These are phyloP conservation scores for Bombus haemorrhoidalis DNA, from an alignment of 1,140 invertebrate species.

Conservation along the genomic window DNA sequence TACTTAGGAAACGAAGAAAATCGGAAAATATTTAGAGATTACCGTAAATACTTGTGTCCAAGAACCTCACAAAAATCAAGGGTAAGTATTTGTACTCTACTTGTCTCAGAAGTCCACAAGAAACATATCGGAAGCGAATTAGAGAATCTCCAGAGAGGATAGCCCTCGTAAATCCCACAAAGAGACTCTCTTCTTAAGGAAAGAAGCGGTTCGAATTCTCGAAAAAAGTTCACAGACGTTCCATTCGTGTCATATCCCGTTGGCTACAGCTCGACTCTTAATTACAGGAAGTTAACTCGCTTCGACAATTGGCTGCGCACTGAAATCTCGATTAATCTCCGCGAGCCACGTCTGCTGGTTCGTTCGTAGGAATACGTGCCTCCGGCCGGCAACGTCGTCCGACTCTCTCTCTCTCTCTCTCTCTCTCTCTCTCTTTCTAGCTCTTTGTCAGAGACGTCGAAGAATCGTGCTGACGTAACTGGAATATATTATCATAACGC, in stretches of 20 bases:
- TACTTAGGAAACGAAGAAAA: neutral
- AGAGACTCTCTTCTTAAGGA: neutral
- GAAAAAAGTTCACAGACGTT: too few species aligned
- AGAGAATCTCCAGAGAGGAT: neutral
- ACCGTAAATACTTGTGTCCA: too few species aligned
- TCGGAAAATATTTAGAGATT: neutral
- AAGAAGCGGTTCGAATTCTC: neutral
- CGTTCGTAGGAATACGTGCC: conserved; percentile 26
- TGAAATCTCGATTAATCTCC: conserved; percentile 39
- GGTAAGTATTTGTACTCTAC: neutral
- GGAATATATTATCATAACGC: conserved; percentile 41
- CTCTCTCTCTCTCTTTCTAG: neutral
- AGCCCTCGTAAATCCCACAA: neutral
- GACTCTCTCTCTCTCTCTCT: neutral
- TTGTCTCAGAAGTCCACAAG: neutral
- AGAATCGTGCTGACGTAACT: conserved; percentile 48
- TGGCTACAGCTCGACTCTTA: neutral
- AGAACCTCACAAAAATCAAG: neutral
- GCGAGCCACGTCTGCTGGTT: neutral
- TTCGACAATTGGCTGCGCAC: conserved; percentile 22
- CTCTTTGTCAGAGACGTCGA: conserved; percentile 22
- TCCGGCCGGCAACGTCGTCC: neutral
- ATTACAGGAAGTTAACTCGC: conserved; percentile 34
- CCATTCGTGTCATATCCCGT: neutral
- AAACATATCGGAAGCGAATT: neutral